A percentile compares a stretch with the other conserved stretches of the same genome.
Evolutionary conservation across 2,888 invertebrate genomes (phyloP).

Genomic region (Thera obeliscata): DNA sequence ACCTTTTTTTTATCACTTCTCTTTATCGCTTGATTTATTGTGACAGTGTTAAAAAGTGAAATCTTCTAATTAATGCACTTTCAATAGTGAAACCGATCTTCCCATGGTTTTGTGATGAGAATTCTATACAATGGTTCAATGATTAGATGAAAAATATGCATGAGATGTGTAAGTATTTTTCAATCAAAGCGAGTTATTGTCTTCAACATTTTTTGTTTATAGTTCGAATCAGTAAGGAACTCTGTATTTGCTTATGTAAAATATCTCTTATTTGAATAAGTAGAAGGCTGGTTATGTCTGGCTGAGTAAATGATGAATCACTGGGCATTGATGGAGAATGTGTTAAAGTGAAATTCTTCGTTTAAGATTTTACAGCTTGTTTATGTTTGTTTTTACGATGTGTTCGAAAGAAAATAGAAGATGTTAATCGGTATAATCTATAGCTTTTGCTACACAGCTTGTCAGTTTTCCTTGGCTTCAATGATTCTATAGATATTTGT

Average conservation of each 20-base stretch:
- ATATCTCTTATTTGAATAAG: conserved; percentile 26
- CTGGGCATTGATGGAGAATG: conserved; percentile 36
- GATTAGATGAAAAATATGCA: conserved; percentile 59
- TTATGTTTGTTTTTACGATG: conserved; percentile 16
- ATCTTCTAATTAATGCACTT: conserved; percentile 51
- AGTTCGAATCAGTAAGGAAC: conserved; percentile 28
- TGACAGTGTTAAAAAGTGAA: conserved; percentile 45
- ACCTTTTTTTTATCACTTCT: conserved; percentile 45
- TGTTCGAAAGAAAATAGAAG: conserved; percentile 11
- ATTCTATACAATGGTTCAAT: conserved; percentile 51
- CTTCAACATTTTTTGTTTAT: conserved; percentile 38
- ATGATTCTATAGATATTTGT: too few relatives aligned
- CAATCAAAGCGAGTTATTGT: conserved; percentile 33
- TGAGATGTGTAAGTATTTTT: conserved; percentile 76
- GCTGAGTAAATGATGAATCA: conserved; percentile 40
- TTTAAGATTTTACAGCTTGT: conserved; percentile 23
- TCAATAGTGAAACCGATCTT: conserved; percentile 60
- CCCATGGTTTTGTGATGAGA: conserved; percentile 57
- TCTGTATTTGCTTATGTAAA: conserved; percentile 29
- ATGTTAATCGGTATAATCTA: not conserved
- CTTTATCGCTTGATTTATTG: conserved; percentile 42
- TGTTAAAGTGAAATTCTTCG: conserved; percentile 41
- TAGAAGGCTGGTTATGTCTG: conserved; percentile 33
- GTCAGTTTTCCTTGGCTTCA: not conserved
- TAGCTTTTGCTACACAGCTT: too few relatives aligned